These are phyloP conservation scores for Rhyacophila evoluta DNA, from an alignment of 2,888 invertebrate genomes.

Conservation along the genomic window DNA sequence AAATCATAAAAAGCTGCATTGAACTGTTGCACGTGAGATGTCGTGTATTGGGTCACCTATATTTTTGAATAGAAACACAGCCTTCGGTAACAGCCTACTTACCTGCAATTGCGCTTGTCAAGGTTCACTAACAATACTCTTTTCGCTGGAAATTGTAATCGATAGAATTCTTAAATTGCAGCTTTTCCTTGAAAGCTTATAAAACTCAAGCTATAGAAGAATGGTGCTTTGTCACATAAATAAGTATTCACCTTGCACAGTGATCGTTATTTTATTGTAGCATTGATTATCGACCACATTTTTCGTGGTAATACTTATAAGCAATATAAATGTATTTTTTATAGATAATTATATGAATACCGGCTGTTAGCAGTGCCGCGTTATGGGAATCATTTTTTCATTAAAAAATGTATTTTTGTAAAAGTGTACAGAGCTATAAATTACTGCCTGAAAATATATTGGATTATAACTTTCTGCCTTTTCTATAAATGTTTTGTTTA, in stretches of 20 bases:
- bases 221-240: no score
- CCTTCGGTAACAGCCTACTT: background rate
- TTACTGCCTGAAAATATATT: no score
- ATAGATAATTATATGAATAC: no score
- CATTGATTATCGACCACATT: no score
- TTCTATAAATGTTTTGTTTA: no score
- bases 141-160: background rate
- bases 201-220: background rate
- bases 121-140: background rate
- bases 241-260: background rate
- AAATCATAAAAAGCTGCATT: background rate
- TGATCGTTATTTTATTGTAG: background rate
- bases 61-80: background rate
- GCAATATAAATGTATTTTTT: no score
- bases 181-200: background rate
- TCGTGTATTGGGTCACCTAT: slow-evolving; percentile 13
- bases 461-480: no score
- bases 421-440: no score
- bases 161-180: background rate
- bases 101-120: background rate
- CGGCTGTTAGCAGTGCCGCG: no score
- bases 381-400: no score
- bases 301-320: no score
- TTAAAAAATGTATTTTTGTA: no score
- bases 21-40: background rate